Conservation (phyloP, 2,888 invertebrate species). For the Blastobasis lacticolella region DNA sequence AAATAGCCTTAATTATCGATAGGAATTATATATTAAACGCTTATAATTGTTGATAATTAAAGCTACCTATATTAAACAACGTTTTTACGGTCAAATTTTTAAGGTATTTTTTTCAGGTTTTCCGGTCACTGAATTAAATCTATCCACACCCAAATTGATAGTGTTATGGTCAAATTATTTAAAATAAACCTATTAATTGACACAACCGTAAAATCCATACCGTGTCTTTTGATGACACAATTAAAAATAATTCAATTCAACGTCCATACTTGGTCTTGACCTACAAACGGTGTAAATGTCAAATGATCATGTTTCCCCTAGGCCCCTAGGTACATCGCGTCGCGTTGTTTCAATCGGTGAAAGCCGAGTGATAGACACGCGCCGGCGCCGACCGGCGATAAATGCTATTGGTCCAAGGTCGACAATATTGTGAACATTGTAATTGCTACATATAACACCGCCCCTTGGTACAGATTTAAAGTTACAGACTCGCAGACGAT, state of each 20-base stretch:
- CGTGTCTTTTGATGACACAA: background rate
- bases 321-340: constrained; percentile 18
- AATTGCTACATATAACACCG: background rate
- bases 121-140: no score
- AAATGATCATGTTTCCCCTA: constrained; percentile 31
- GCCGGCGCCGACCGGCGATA: constrained; percentile 18
- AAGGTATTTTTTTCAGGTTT: no score
- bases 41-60: no score
- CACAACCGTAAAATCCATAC: background rate
- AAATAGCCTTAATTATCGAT: no score
- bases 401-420: constrained; percentile 59
- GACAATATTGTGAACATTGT: constrained; percentile 29
- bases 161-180: no score
- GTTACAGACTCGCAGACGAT: no score
- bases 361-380: constrained; percentile 57
- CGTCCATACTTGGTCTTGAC: constrained; percentile 44
- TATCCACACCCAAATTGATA: no score
- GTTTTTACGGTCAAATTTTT: no score
- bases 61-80: no score
- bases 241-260: background rate
- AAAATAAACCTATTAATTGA: no score
- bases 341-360: constrained; percentile 30
- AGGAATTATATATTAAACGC: no score
- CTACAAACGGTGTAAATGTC: constrained; percentile 51
- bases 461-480: no score